These are phyloP conservation scores for Physocephala rufipes DNA, from an alignment of 2,888 invertebrate species.

Conservation along the genomic window DNA sequence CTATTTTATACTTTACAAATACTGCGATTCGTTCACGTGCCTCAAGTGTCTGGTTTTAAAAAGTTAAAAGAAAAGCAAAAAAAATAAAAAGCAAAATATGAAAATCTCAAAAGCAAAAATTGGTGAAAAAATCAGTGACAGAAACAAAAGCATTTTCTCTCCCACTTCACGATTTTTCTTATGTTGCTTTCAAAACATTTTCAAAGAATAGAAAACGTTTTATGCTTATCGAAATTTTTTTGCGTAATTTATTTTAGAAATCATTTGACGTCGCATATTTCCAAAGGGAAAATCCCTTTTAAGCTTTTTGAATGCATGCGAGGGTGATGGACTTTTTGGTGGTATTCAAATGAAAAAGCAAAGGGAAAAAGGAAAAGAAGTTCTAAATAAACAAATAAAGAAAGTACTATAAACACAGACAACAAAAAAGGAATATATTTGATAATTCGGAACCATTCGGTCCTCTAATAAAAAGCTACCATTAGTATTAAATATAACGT, in stretches of 20 bases:
- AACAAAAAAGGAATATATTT: not conserved
- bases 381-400: not conserved
- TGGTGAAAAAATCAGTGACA: no score
- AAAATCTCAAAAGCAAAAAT: no score
- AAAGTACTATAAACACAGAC: slow-evolving; percentile 5
- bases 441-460: not conserved
- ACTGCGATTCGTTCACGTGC: not conserved
- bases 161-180: not conserved
- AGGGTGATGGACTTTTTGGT: not conserved
- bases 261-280: slow-evolving; percentile 11
- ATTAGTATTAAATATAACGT: not conserved
- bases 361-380: not conserved
- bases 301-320: not conserved
- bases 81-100: not conserved
- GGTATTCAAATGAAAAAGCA: not conserved
- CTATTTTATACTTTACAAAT: slow-evolving; percentile 28
- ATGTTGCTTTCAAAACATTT: not conserved
- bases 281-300: not conserved
- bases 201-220: slow-evolving; percentile 5
- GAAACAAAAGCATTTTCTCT: no score
- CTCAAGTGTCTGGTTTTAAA: not conserved
- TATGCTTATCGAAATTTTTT: slow-evolving; percentile 11
- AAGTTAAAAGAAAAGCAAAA: not conserved
- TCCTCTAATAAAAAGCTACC: not conserved
- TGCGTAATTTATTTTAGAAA: not conserved